Base-by-base conservation (phyloP, 2,888 invertebrate genomes). In the Caenorhabditis panamensis region DNA sequence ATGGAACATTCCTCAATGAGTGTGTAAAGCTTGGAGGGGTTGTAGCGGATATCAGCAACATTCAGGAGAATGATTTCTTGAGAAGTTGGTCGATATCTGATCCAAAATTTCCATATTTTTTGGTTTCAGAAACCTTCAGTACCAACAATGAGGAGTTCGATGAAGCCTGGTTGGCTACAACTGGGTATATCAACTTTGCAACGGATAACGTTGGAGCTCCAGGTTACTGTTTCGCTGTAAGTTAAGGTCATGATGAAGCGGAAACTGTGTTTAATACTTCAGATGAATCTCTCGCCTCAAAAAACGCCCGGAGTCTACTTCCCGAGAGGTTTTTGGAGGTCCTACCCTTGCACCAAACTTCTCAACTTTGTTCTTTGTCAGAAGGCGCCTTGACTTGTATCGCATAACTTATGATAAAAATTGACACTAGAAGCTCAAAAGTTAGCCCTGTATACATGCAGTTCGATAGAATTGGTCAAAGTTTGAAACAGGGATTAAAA, bases 121-220 rank as follows among this genome's bases (percentile, higher is more conserved):
- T n/a, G n/a, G n/a, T 64, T 75, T 37, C 73, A 75, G 73, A 54
- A 24, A 2, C 58, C 9, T 64, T 64, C 49, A 51, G 47, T 4
- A 41, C 64, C 4, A 66, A 64, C 41, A 22, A 26, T n/a, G 37
- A 37, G 4, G 58, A 24, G 47, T 44, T 28, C 13, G 53, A 59
- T 18, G 59, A 66, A 51, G 73, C 66, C 2, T 64, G 64, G 59
- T 24, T 59, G 9, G 24, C 1, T 22, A 8, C 58, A 9, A 66
- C 73, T 3, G 53, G 37, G 0, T 51, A 51, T 22, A 28, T 9
- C 1, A 54, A 62, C 26, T 44, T 71, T 18, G 71, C 61, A 4
- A 26, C 44, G 62, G 71, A 9, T 24, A 22, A 16, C 9, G 44
- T 0, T 9, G 20, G 16, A 13, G 16, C n/a, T 22, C 5, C 16